Base-by-base conservation (phyloP, 1,140 invertebrate species). In the Drosophila sechellia region DNA sequence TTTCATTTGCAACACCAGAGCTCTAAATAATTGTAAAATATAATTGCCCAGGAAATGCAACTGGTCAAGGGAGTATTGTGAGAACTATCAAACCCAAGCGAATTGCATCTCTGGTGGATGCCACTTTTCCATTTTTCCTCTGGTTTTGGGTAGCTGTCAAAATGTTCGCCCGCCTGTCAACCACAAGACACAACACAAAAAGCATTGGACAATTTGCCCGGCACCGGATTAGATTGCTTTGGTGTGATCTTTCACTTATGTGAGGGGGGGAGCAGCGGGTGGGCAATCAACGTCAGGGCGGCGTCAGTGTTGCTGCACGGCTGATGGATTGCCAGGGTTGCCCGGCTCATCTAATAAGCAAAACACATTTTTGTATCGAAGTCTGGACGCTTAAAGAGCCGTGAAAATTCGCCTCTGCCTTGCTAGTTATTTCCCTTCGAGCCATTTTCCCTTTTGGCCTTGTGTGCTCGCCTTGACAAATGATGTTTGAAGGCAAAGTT, bases 401-500 rank as follows among this genome's bases (percentile, higher is more conserved):
- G 66, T 75, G 60, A 83, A 83, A 73, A 78, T 70, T 61, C 43
- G 22, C 52, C 25, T 60, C 58, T 68, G 34, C 53, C 58, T 11
- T 34, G 49, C 49, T 48, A 49, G 48, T 39, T 70, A 69, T 69
- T 69, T 70, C 31, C 66, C 50, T 69, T 43, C 42, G 34, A 43
- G 63, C 50, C 63, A 56, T 70, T 56, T 54, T 48, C 17, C 39
- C 20, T 17, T 34, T 34, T 53, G 10, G 17, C 8, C 25, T 27
- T 46, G 22, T 69, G 34, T 66, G 22, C 59, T 55, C 37, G 53
- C 65, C 55, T 59, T 83, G 79, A 83, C 75, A 83, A 83, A 83
- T 83, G 59, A 59, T 65, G 60, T 79, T 79, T 84, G 61, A 79
- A 59, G 75, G 57, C 63, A 60, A 84, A 76, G 65, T 84, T 79